Base-by-base conservation (phyloP, 2,797 vertebrate genomes). In the Ceryle rudis region DNA sequence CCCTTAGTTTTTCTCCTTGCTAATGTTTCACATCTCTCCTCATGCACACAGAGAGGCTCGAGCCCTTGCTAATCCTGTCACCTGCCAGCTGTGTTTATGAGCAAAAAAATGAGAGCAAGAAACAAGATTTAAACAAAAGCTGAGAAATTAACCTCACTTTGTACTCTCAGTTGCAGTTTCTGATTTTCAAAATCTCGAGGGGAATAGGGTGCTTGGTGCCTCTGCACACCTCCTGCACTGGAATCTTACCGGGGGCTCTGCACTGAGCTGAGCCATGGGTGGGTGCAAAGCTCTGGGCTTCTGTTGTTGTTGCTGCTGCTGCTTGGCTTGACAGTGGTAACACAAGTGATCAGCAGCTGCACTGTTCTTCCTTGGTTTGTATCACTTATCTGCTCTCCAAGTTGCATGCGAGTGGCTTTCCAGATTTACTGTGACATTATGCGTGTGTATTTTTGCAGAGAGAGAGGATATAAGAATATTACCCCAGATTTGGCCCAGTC, bases 381-480 rank as follows among this genome's bases (percentile, higher is more conserved):
- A 22, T 12, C 10, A 14, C 14, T 65, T 58, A 35, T 11, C 55
- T 33, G 25, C 41, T 28, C 72, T 51, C 67, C 46, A n/a, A 39
- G 66, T 4, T 37, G 41, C 35, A 23, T 44, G 29, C 19, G 17
- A 47, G 67, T 13, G 31, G 12, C n/a, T 70, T 47, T 42, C n/a
- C 41, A n/a, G 46, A 12, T 61, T 65, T 44, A 5, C 3, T 10
- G 57, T n/a, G 61, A 21, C 57, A 5, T 3, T 2, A 1, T 12
- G 2, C 0, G 1, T 14, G 58, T 14, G 49, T 2, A 1, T 5
- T 26, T 4, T 26, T 21, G 14, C 80, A 16, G 0, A 9, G n/a
- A 12, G 22, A 47, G 6, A 41, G 14, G 14, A 41, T 2, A 2
- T 0, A 3, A 10, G 26, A 42, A 7, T 0, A 5, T 5, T 54